Base-by-base conservation (phyloP, 2,888 invertebrate genomes). In the Leptopilina myrica region DNA sequence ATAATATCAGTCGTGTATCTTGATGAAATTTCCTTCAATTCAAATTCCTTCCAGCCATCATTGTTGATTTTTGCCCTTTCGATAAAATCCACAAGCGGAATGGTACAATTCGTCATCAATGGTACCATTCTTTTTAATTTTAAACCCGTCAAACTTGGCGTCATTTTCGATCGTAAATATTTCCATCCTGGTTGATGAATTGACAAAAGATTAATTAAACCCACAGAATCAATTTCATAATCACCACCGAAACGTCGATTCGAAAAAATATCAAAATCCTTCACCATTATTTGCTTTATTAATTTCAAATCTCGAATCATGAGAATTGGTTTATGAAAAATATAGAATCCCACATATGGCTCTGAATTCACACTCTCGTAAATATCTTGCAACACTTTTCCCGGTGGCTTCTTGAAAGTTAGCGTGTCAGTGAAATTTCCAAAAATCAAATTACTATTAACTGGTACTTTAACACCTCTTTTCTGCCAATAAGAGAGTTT, bases 161-260 rank as follows among this genome's bases (percentile, higher is more conserved):
- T 86, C n/a, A 91, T 76, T 81, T 89, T 86, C 9, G 76, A 77
- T 56, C 94, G 88, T 15, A 93, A 86, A 65, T 88, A 88, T 84
- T 92, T 93, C 94, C 94, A 94, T 46, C 91, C 89, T 0, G 92
- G 92, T 33, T 92, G 92, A 80, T 91, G 90, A 78, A 92, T 88
- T 2, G 90, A 87, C 78, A 93, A 85, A 78, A 93, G 84, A 79
- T 91, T 89, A 15, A 91, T 85, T 6, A 90, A 81, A 8, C 89
- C 88, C 11, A 92, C 79, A 0, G 91, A 86, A 83, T 93, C 92
- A 40, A 88, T 88, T 76, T 89, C 84, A 11, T 87, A 84, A 11
- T 90, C 87, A 1, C 90, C 90, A 26, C 90, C 89, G 73, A 92
- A 89, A 2, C 88, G 89, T 73, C 93, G 90, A 85, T 93, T 92